These are phyloP conservation scores for Rousettus madagascariensis DNA, from an alignment of 2,797 vertebrate genomes.

Conservation along the genomic window DNA sequence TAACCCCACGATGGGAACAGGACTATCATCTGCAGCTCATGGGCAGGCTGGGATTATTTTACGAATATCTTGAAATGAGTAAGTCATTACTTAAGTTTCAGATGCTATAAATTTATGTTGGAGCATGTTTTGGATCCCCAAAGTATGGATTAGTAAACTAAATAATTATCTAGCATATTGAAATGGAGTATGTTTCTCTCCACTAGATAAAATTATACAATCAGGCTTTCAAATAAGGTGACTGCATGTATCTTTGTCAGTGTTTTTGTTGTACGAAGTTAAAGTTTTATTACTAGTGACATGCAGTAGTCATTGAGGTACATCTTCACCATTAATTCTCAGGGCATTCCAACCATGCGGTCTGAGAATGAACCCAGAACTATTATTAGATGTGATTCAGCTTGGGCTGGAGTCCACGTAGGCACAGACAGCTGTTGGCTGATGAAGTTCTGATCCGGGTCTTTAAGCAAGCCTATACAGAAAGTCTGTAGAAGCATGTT, in stretches of 20 bases:
- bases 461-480: neutral
- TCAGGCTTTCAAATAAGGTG: constrained; percentile 19
- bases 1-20: constrained; percentile 93
- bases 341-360: neutral
- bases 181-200: neutral
- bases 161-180: neutral
- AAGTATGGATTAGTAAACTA: neutral
- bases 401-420: neutral
- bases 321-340: neutral
- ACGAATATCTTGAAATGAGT: constrained; percentile 99
- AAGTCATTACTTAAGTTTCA: constrained; percentile 70
- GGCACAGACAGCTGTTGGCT: neutral
- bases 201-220: neutral
- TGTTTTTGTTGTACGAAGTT: neutral
- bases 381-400: neutral
- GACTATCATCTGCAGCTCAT: constrained; percentile 92
- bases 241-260: neutral
- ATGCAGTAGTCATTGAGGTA: neutral
- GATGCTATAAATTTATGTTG: neutral
- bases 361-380: neutral
- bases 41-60: constrained; percentile 92
- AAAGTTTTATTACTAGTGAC: neutral
- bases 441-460: neutral
- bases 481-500: neutral
- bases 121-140: neutral